phyloP scores from a whole-genome alignment of 2,797 vertebrate genomes.

The Cichlasoma orientale region DNA sequence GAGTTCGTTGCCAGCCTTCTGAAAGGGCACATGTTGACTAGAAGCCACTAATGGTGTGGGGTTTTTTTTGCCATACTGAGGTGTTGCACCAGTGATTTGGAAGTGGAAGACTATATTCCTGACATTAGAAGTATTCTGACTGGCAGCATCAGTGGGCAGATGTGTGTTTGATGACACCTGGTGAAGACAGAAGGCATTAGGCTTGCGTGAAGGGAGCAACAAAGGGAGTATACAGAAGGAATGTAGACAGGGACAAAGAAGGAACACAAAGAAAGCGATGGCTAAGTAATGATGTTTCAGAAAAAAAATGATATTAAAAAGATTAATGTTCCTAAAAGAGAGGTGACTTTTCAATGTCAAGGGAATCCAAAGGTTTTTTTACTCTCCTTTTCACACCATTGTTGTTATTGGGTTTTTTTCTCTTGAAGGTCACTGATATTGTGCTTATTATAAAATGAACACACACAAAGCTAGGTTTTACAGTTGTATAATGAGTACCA shows the following conservation, averaged over 20 bases:
- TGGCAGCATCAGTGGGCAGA: constrained; percentile 40
- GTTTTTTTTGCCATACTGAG: constrained; percentile 43
- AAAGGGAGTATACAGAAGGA: background rate
- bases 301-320: constrained; percentile 61
- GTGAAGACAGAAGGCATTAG: constrained; percentile 28
- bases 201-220: constrained; percentile 21
- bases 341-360: constrained; percentile 19
- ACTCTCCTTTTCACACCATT: constrained; percentile 13
- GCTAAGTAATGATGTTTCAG: constrained; percentile 25
- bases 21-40: constrained; percentile 65
- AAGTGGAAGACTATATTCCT: constrained; percentile 38
- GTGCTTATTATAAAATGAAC: constrained; percentile 14
- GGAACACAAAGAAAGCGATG: constrained; percentile 22
- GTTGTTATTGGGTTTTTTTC: constrained; percentile 10
- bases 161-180: constrained; percentile 36
- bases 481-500: constrained; percentile 25
- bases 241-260: constrained; percentile 4
- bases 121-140: constrained; percentile 40
- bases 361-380: constrained; percentile 23
- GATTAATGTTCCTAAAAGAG: constrained; percentile 25
- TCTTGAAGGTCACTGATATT: constrained; percentile 45
- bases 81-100: constrained; percentile 56
- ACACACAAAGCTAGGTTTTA: constrained; percentile 37
- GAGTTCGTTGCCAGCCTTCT: constrained; percentile 36
- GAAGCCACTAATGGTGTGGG: constrained; percentile 65